Evolutionary conservation across 2,888 invertebrate genomes (phyloP), one percentile per base, ranked within the genome.

Genomic region (Chesias legatella): DNA sequence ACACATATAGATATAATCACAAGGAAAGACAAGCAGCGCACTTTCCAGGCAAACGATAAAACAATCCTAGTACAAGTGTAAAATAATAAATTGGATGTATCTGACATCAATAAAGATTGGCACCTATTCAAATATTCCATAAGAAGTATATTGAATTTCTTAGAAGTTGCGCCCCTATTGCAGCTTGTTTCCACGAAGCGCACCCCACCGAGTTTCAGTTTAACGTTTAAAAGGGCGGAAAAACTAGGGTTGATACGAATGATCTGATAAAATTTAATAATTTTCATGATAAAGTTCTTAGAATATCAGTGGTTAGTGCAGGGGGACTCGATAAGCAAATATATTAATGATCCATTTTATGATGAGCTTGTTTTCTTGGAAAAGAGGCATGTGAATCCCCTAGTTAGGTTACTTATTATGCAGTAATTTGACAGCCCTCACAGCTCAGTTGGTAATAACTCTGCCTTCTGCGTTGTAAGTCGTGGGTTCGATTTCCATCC

Each of bases 101-200:
- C 17, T 7, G 26, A 47, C 43, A 35, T 44, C 24, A 23, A 27
- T 34, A 10, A 23, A 32, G 4, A 7, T n/a, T n/a, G n/a, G n/a
- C n/a, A n/a, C n/a, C n/a, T n/a, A n/a, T n/a, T n/a, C n/a, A n/a
- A n/a, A n/a, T n/a, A n/a, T n/a, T n/a, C n/a, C n/a, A 10, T 33
- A 39, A 37, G 38, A 54, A 50, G 35, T 27, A 30, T 55, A 70
- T 66, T 61, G 53, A 20, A 65, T 60, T 73, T 75, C 74, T 57
- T 11, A 59, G 76, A 73, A 76, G 35, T 22, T 24, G 40, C 31
- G 48, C 63, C 66, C 67, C 33, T 27, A 24, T 27, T 51, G 53
- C 74, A 76, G 70, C 74, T 73, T 60, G 53, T 13, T 78, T 77
- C 77, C 63, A 33, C 58, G 77, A 77, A 78, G 54, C 39, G 40